phyloP scores from a whole-genome alignment of 30 jellyfish, hydroid and myxozoan genomes.

The Haliclystus octoradiatus region DNA sequence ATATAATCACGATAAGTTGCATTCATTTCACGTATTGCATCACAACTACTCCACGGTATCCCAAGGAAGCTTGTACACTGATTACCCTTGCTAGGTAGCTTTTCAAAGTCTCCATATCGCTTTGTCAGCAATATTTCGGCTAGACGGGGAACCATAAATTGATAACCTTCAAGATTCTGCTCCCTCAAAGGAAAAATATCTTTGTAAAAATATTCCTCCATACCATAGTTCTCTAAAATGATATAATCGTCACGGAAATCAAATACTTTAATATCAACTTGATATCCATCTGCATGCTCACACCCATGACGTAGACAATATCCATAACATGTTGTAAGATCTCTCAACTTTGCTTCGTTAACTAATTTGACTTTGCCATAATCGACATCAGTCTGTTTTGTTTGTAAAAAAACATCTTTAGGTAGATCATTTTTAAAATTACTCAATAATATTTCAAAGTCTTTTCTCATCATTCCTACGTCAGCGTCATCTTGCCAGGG shows the following conservation, averaged over 20 bases:
- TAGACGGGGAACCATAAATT: conserved; percentile 37
- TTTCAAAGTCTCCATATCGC: conserved; percentile 24
- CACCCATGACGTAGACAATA: conserved; percentile 64
- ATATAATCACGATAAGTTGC: neutral
- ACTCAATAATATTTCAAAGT: conserved; percentile 52
- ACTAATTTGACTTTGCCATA: conserved; percentile 6
- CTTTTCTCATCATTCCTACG: conserved; percentile 59
- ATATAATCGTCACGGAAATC: conserved; percentile 13
- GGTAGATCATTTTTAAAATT: conserved; percentile 53
- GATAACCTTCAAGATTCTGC: conserved; percentile 46
- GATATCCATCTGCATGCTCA: conserved; percentile 62
- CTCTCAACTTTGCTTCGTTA: conserved; percentile 51
- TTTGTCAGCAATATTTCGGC: conserved; percentile 3
- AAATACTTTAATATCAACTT: conserved; percentile 64
- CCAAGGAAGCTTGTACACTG: conserved; percentile 32
- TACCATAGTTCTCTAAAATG: neutral
- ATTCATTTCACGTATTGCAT: neutral
- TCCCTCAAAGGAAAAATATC: conserved; percentile 57
- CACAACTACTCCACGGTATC: conserved; percentile 78
- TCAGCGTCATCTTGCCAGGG: conserved; percentile 88
- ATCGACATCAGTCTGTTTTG: conserved; percentile 37
- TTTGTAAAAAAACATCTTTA: conserved; percentile 55
- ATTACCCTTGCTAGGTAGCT: conserved; percentile 7
- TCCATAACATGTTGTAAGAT: conserved; percentile 55
- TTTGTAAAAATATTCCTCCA: neutral